Evolutionary conservation across 1,140 invertebrate genomes (phyloP).

Genomic region (Drosophila saltans): DNA sequence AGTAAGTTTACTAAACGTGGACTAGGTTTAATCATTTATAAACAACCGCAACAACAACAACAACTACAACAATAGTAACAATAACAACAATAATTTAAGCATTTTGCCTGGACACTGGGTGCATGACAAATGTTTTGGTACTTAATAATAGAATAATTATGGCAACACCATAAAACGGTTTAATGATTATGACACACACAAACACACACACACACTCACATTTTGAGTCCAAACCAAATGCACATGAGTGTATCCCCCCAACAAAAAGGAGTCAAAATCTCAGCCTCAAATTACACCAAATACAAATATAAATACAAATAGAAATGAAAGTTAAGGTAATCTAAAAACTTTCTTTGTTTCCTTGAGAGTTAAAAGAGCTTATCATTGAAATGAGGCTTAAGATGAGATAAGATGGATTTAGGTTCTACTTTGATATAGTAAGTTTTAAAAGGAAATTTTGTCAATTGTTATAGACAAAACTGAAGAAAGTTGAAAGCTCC

Average conservation of each 20-base stretch:
- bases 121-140: constrained; percentile 80
- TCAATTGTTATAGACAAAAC: no score
- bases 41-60: constrained; percentile 55
- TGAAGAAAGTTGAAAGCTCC: no score
- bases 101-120: constrained; percentile 49
- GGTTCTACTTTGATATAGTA: no score
- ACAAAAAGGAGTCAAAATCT: background rate
- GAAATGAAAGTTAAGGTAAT: no score
- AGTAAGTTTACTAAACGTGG: constrained; percentile 51
- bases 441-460: no score
- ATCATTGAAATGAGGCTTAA: no score
- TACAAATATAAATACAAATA: background rate
- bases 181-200: constrained; percentile 68
- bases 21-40: constrained; percentile 77
- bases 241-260: background rate
- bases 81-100: constrained; percentile 46
- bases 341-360: no score
- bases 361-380: no score
- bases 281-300: background rate
- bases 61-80: constrained; percentile 24
- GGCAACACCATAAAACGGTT: constrained; percentile 74
- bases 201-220: background rate
- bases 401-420: no score
- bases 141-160: constrained; percentile 82
- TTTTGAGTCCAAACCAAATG: constrained; percentile 17